phyloP scores from a whole-genome alignment of 1,140 invertebrate genomes.

The Cyclargus thomasi region DNA sequence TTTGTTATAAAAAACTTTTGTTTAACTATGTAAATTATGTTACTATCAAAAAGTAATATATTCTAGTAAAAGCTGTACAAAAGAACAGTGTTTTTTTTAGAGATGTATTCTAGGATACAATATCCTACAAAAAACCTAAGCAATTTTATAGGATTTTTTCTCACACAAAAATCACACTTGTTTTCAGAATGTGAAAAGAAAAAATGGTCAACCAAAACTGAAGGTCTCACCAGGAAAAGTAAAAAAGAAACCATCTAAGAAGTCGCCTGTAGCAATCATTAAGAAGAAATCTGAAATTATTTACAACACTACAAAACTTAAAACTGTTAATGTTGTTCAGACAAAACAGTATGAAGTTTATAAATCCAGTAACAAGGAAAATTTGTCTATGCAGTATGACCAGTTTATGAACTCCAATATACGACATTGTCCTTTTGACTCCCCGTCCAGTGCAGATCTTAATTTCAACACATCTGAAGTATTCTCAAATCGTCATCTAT shows the following conservation, averaged over 20 bases:
- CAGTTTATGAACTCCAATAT: slow-evolving; percentile 34
- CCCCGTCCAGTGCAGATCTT: slow-evolving; percentile 43
- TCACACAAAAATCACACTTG: slow-evolving; percentile 23
- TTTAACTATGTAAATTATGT: background rate
- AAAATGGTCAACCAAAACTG: slow-evolving; percentile 41
- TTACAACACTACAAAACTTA: slow-evolving; percentile 46
- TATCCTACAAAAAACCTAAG: no score
- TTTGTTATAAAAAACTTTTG: background rate
- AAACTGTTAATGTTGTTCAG: slow-evolving; percentile 41
- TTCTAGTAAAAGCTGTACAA: no score
- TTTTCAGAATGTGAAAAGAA: slow-evolving; percentile 53
- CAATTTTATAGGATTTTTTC: background rate
- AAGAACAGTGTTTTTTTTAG: no score
- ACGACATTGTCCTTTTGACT: slow-evolving; percentile 60
- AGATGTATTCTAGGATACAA: no score
- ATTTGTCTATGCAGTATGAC: slow-evolving; percentile 35
- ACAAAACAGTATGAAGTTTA: slow-evolving; percentile 43
- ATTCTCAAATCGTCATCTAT: slow-evolving; percentile 48
- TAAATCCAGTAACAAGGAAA: slow-evolving; percentile 44
- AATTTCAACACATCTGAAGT: slow-evolving; percentile 60
- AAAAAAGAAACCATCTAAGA: slow-evolving; percentile 53
- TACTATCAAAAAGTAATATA: no score
- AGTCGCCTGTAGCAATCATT: slow-evolving; percentile 50
- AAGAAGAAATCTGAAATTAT: slow-evolving; percentile 54
- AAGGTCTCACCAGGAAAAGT: slow-evolving; percentile 63